These are phyloP conservation scores for Emesis castigata DNA, from an alignment of 2,888 invertebrate genomes.

Conservation along the genomic window DNA sequence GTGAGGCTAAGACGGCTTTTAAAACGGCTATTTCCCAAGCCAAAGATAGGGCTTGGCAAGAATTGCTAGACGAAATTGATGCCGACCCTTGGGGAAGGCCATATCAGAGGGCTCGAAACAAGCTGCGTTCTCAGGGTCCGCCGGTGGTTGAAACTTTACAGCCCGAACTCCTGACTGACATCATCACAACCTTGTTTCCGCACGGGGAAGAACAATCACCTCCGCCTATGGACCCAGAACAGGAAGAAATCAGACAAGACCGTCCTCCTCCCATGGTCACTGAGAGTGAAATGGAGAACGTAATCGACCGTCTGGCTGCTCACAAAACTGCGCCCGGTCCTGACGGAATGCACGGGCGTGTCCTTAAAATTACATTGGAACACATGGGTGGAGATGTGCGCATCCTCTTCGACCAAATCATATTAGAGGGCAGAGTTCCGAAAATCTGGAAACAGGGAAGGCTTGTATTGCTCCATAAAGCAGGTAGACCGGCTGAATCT, in stretches of 20 bases:
- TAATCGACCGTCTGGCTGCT: neutral
- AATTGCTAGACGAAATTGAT: slow-evolving; percentile 1
- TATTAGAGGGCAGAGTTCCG: neutral
- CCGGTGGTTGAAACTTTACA: slow-evolving; percentile 1
- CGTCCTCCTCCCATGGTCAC: neutral
- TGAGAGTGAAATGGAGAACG: neutral
- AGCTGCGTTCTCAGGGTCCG: slow-evolving; percentile 18
- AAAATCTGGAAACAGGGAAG: neutral
- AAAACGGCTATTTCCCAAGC: slow-evolving; percentile 23
- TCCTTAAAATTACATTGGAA: neutral
- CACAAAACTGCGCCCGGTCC: neutral
- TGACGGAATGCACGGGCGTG: neutral
- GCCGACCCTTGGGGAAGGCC: slow-evolving; percentile 42
- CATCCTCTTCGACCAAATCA: neutral
- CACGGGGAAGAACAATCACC: neutral
- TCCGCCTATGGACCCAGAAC: neutral
- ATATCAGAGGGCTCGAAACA: slow-evolving; percentile 33
- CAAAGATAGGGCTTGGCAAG: slow-evolving; percentile 13
- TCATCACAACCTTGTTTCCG: slow-evolving; percentile 5
- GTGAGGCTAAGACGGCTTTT: slow-evolving; percentile 12
- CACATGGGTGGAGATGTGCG: neutral
- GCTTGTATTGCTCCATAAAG: neutral
- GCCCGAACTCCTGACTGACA: neutral
- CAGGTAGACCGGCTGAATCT: neutral
- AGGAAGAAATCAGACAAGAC: neutral